Percentiles rank a stretch among this genome's conserved stretches.
Conservation (phyloP, 2,888 invertebrate genomes). For the Tipula helvola region DNA sequence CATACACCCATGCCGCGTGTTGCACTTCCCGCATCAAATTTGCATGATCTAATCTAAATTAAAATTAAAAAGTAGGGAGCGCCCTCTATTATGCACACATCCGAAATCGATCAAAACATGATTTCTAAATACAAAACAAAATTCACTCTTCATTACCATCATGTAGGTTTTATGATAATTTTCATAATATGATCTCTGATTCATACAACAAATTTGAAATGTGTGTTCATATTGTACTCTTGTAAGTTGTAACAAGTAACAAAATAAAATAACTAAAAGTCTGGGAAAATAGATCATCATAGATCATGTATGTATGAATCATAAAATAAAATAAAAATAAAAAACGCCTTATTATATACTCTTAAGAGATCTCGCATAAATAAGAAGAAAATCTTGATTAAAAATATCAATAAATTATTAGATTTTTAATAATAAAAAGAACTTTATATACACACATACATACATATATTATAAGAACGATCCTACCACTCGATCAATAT, state of each 20-base stretch:
- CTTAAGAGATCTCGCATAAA: not conserved
- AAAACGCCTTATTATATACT: not conserved
- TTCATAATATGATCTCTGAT: slow-evolving; percentile 4
- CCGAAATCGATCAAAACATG: not conserved
- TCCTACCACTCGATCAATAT: not conserved
- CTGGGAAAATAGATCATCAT: slow-evolving; percentile 4
- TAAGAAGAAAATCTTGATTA: not conserved
- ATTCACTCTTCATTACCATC: not conserved
- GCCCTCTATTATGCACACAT: not conserved
- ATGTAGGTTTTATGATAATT: not conserved
- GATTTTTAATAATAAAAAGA: not conserved
- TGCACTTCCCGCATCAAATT: not conserved
- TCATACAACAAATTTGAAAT: not conserved
- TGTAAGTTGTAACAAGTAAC: not conserved
- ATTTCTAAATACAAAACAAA: not conserved
- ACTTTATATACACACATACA: not conserved
- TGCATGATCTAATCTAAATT: not conserved
- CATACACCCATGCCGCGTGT: not conserved
- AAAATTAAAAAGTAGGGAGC: not conserved
- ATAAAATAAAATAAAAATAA: not conserved
- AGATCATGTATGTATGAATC: not conserved
- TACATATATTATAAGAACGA: not conserved
- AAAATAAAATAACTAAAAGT: not conserved
- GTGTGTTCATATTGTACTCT: not conserved
- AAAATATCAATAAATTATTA: slow-evolving; percentile 4